Base-by-base conservation (phyloP, 1,140 invertebrate genomes). In the Papilio machaon region DNA sequence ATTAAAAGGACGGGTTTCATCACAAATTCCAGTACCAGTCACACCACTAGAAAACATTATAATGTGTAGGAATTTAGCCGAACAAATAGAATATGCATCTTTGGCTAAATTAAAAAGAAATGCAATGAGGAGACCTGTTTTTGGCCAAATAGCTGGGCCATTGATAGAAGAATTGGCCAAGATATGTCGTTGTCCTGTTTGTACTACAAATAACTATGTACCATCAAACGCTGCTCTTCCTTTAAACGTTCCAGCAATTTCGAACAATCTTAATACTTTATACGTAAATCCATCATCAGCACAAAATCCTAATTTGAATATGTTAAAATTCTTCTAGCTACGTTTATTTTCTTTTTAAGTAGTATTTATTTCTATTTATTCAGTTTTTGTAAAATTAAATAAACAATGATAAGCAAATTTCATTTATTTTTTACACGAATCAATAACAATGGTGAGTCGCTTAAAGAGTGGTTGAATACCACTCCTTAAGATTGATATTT, bases 91-190 rank as follows among this genome's bases (percentile, higher is more conserved):
- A 58, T 77, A 46, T 43, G 79, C 80, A 1, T 76, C 84, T 38
- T 81, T 86, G 5, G 81, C 82, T 19, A 81, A 82, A 30, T 76
- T 86, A 11, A 73, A 77, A 38, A 60, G 74, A 35, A 84, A 84
- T 58, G 77, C 83, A 8, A n/a, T 58, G 5, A 82, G 78, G 46
- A 75, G 76, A 54, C 83, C 83, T 0, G 54, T 84, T 23, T 84
- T 86, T 46, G 80, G 82, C 3, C 54, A 82, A 77, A 82, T 86
- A 4, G 38, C 83, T 2, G 80, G 47, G 0, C 85, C 85, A 4
- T 73, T 86, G 30, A 54, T 86, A 10, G 83, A 82, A 17, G 85
- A 84, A 79, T 77, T 86, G n/a, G 49, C 82, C 2, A 60, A 74
- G 47, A 38, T 82, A 67, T 85, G 84, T 46, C 80, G 76, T 9